Evolutionary conservation across 2,797 vertebrate species (phyloP), one percentile per base, ranked within the genome.

Genomic region (Austrolebias charrua): DNA sequence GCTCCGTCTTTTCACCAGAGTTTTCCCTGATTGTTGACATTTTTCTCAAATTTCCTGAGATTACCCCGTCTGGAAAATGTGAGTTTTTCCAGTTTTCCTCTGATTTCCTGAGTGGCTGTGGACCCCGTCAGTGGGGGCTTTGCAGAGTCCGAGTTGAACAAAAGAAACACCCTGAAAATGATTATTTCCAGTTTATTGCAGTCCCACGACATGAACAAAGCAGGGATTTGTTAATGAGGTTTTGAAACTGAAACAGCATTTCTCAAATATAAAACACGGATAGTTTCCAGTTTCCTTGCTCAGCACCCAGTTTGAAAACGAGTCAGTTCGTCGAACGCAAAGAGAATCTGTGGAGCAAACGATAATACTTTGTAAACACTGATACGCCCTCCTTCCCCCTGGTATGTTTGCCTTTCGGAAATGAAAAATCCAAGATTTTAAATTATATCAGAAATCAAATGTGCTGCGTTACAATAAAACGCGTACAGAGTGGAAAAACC

Each of bases 121-220:
- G 3, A 24, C 24, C 24, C 24, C 24, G 24, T 24, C 24, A 24
- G 24, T 24, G 24, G 1, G 24, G 24, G 24, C 24, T 24, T 24
- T 24, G 24, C 24, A 24, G 24, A 24, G 24, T 24, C 24, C 24
- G 24, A 24, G 24, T 3, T 24, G 24, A 24, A 24, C 24, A 24
- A 40, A 59, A 56, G 33, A 55, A 49, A 48, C 3, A 62, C 46
- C 48, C 44, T 56, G 2, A 64, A 59, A 74, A 59, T 18, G 76
- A 63, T 79, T 66, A 71, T 73, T 87, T 92, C 85, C 84, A 91
- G 88, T 94, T 94, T 93, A 93, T 92, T 93, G 81, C 76, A 82
- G 83, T 85, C 66, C 67, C 66, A n/a, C 31, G 48, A 80, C 57
- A 47, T 79, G 75, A 61, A 86, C 60, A 86, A 81, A 85, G 81